Percentiles rank a stretch among this genome's conserved stretches.
Conservation (phyloP, 92 coral and sea anemone species). For the Bergia sp. region DNA sequence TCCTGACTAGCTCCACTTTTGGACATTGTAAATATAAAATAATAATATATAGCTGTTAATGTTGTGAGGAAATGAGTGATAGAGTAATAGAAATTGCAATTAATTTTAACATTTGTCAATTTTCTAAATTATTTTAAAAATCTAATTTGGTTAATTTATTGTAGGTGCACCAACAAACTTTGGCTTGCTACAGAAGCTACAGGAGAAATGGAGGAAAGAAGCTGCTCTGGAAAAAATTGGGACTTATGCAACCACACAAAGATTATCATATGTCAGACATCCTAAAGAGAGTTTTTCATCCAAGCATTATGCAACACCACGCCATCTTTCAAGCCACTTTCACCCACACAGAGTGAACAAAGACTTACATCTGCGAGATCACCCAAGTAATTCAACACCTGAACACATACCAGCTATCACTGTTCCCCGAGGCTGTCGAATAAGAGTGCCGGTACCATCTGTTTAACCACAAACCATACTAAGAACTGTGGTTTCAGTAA, state of each 20-base stretch:
- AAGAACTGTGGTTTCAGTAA: too few species aligned
- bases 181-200: conserved; percentile 85
- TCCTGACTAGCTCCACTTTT: too few species aligned
- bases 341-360: conserved; percentile 92
- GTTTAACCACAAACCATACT: neutral
- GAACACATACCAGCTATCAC: conserved; percentile 82
- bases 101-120: neutral
- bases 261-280: conserved; percentile 74
- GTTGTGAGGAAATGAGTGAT: neutral
- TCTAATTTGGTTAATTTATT: neutral
- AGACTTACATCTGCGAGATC: conserved; percentile 82
- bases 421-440: conserved; percentile 47
- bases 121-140: neutral
- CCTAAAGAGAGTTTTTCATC: conserved; percentile 68
- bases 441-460: conserved; percentile 28
- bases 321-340: conserved; percentile 83
- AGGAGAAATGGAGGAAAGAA: conserved; percentile 91
- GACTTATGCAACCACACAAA: conserved; percentile 77
- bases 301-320: conserved; percentile 77
- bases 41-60: too few species aligned
- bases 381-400: conserved; percentile 67
- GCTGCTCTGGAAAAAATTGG: conserved; percentile 79
- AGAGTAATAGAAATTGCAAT: neutral
- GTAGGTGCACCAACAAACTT: conserved; percentile 94
- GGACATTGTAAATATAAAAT: too few species aligned